Evolutionary conservation across 2,888 invertebrate genomes (phyloP).

Genomic region (Onchidella celtica): DNA sequence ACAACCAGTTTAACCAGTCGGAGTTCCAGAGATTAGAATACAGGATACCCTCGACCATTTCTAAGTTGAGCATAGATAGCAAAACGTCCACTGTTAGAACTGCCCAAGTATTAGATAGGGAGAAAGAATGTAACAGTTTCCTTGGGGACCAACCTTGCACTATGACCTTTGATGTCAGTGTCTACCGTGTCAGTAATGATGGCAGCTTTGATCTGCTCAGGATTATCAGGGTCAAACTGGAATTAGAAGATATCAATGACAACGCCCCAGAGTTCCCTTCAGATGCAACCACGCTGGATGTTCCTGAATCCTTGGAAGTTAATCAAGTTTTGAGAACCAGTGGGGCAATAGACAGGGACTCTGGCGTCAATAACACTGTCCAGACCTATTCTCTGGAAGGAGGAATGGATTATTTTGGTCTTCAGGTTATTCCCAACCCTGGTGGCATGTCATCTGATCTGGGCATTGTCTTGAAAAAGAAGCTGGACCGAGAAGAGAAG

Average conservation of each 20-base stretch:
- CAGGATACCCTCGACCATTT: constrained; percentile 63
- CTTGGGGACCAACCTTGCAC: constrained; percentile 55
- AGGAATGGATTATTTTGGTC: constrained; percentile 57
- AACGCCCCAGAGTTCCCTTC: constrained; percentile 65
- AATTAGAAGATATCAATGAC: constrained; percentile 66
- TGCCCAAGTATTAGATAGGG: constrained; percentile 64
- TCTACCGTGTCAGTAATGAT: constrained; percentile 59
- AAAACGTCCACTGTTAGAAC: constrained; percentile 64
- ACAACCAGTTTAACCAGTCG: constrained; percentile 62
- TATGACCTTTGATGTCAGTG: constrained; percentile 65
- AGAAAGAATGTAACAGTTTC: constrained; percentile 59
- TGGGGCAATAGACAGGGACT: constrained; percentile 66
- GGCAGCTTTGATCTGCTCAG: constrained; percentile 62
- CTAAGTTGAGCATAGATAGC: constrained; percentile 65
- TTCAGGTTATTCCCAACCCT: constrained; percentile 60
- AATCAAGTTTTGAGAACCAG: constrained; percentile 61
- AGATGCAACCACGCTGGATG: constrained; percentile 55
- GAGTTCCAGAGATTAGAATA: constrained; percentile 68
- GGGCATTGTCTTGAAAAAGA: constrained; percentile 63
- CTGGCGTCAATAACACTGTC: constrained; percentile 62
- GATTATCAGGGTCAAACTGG: constrained; percentile 64
- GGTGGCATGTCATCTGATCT: constrained; percentile 62
- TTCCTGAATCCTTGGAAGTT: constrained; percentile 63
- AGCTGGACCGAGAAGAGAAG: constrained; percentile 67
- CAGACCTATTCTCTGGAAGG: constrained; percentile 59